phyloP scores from a whole-genome alignment of 2,797 vertebrate species.

The Syncerus caffer region DNA sequence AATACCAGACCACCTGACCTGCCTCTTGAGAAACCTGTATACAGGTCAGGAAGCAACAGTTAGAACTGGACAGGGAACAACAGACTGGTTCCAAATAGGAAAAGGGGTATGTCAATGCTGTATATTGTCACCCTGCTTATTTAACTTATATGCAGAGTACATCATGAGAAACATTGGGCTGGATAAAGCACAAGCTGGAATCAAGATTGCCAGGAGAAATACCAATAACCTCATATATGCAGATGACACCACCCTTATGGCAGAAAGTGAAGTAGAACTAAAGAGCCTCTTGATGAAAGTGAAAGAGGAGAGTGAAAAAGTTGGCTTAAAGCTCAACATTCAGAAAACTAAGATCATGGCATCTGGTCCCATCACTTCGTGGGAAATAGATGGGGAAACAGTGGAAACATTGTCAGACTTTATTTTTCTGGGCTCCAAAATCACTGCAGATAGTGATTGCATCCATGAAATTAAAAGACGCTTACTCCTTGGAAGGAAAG shows the following conservation, averaged over 20 bases:
- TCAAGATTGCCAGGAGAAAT: not conserved
- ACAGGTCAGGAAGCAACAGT: not conserved
- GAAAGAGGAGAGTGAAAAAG: not conserved
- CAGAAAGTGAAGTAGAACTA: not conserved
- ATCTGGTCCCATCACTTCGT: not conserved
- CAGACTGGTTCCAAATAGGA: not conserved
- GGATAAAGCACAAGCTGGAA: accelerated
- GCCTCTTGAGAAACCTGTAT: not conserved
- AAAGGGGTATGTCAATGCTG: accelerated
- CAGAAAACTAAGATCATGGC: not conserved
- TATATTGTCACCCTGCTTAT: not conserved
- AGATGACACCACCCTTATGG: not conserved
- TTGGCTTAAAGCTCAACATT: too few species aligned
- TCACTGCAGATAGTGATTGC: not conserved
- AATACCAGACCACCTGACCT: not conserved
- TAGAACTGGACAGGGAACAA: not conserved
- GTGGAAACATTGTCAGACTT: not conserved
- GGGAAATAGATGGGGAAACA: not conserved
- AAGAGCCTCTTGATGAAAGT: not conserved
- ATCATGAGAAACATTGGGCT: accelerated
- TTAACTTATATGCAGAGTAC: not conserved
- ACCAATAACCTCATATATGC: not conserved
- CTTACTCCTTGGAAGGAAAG: not conserved
- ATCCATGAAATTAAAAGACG: not conserved
- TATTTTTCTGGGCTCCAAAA: not conserved